A percentile compares a stretch with the other conserved stretches of the same genome.
Evolutionary conservation across 2,888 invertebrate genomes (phyloP).

Genomic region (Acronicta alni): DNA sequence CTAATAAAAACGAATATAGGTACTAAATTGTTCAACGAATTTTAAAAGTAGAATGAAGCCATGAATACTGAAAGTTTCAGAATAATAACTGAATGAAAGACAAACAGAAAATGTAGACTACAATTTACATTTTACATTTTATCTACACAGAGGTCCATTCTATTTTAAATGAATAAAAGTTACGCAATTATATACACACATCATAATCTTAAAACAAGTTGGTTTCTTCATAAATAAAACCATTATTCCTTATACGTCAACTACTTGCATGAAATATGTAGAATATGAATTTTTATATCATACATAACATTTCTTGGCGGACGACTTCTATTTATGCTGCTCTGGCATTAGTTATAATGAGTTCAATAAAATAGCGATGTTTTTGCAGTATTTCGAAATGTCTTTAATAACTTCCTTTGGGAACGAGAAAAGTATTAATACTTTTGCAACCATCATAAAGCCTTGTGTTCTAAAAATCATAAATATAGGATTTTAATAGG

Average conservation of each 20-base stretch:
- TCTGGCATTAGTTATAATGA: slow-evolving; percentile 22
- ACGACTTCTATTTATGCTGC: slow-evolving; percentile 12
- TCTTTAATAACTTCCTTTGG: slow-evolving; percentile 32
- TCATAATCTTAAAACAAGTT: slow-evolving; percentile 21
- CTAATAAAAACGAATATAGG: not conserved
- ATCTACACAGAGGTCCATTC: slow-evolving; percentile 11
- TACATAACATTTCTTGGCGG: slow-evolving; percentile 8
- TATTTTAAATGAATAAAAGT: slow-evolving; percentile 26
- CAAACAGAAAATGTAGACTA: slow-evolving; percentile 13
- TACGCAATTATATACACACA: not conserved
- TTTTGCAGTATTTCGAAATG: slow-evolving; percentile 26
- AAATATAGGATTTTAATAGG: slow-evolving; percentile 1
- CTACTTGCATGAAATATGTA: slow-evolving; percentile 9
- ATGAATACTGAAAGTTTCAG: slow-evolving; percentile 6
- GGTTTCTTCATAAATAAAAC: slow-evolving; percentile 35
- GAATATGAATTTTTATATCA: slow-evolving; percentile 24
- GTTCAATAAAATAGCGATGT: slow-evolving; percentile 13
- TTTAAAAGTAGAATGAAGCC: slow-evolving; percentile 9
- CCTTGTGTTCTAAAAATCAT: slow-evolving; percentile 2
- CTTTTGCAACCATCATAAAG: slow-evolving; percentile 4
- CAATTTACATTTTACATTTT: slow-evolving; percentile 28
- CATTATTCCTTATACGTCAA: slow-evolving; percentile 39
- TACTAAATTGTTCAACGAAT: not conserved
- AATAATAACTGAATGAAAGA: slow-evolving; percentile 30
- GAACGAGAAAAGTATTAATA: slow-evolving; percentile 15